Evolutionary conservation across 2,797 vertebrate genomes (phyloP), one percentile per base, ranked within the genome.

Genomic region (Hemibagrus guttatus): DNA sequence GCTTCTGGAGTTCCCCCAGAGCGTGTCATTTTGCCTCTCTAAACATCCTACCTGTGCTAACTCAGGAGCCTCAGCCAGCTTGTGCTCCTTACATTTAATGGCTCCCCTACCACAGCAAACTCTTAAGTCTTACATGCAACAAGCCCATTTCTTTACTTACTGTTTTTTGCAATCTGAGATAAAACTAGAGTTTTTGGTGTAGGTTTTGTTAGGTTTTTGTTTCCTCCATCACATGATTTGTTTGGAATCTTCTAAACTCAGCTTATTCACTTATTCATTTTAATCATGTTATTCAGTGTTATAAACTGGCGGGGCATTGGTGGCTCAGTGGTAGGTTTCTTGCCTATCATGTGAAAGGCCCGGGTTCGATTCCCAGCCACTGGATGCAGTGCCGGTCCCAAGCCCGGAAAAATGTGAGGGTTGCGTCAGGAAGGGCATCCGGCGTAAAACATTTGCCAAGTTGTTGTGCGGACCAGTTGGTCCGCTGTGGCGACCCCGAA

Each of bases 21-120:
- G 74, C 71, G n/a, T 68, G 88, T 89, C 82, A 76, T 87, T 90
- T 83, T 31, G 81, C 85, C 88, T 88, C 85, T 88, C 80, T 72
- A 87, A 88, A 89, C 90, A 89, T 90, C 86, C 89, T 89, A 89
- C 87, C 87, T 88, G 88, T 69, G 52, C 79, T 79, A 76, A 83
- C 80, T 87, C 83, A 69, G 82, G 28, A 87, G 56, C 28, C 71
- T 2, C 52, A 39, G 78, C 81, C 69, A 54, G 72, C 49, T 75
- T 61, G n/a, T 21, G 52, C 59, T 87, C 54, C 86, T 88, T 42
- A 86, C 6, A 49, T 84, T 88, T 86, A 88, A 86, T 84, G 83
- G 74, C 68, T 89, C 80, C n/a, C 63, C 49, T 82, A 69, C 81
- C 84, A 81, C 64, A 35, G 61, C 84, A 86, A 87, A 66, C 81